Evolutionary conservation across 2,113 vertebrate genomes (phyloP), one percentile per base, ranked within the genome.

Genomic region (Anthoscopus minutus): DNA sequence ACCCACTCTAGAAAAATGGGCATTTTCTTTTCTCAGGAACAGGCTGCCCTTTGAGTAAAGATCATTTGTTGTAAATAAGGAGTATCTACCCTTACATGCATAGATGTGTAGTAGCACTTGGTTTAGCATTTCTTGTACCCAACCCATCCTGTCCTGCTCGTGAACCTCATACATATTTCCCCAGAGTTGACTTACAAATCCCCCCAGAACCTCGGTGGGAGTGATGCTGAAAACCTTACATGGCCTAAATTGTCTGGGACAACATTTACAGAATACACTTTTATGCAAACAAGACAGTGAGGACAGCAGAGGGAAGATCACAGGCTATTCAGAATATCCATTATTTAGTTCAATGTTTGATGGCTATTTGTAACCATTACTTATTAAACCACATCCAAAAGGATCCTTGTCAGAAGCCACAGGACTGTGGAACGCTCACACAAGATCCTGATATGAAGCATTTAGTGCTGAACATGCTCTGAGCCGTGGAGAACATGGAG

Each of bases 371-470:
- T 60, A 92, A 78, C 37, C 69, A 74, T 86, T 53, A 74, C 31
- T 78, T 92, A 88, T 74, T 95, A 86, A 96, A 81, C 18, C 56
- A 40, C 27, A 60, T 66, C 33, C 79, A 77, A 65, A 85, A 89
- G 33, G 51, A 66, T 66, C 44, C 60, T 57, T 4, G 3, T 67
- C 72, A 81, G 69, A 83, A 93, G 40, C 53, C 80, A 79, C 61
- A 66, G 65, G 48, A 40, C 44, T 74, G 51, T 23, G 57, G 69
- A 93, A 88, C 0, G 1, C 69, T 72, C 15, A 16, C 57, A 48
- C 47, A 81, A 56, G 80, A 86, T 76, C 53, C 88, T 53, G 56
- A 87, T 79, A 78, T 28, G 48, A 78, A 65, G 61, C 51, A 45
- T 84, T 92, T 93, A 83, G 77, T 0, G 0, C 7, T 33, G 56